Evolutionary conservation across 2,888 invertebrate genomes (phyloP).

Genomic region (Hydrotaea cyrtoneurina): DNA sequence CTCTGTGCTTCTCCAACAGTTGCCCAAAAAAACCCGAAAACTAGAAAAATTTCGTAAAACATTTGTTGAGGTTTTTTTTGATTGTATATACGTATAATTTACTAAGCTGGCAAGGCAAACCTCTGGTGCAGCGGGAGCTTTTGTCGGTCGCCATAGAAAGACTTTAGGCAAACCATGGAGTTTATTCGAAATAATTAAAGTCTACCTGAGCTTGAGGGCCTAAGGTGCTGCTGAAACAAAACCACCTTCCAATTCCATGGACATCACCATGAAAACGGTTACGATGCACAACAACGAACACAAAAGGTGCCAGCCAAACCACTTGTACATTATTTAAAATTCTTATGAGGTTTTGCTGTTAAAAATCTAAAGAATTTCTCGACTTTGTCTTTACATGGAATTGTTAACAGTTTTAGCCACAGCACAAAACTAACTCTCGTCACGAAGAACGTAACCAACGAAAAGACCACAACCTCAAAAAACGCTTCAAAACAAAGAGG

Average conservation of each 20-base stretch:
- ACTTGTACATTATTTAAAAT: conserved; percentile 60
- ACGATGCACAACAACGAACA: background rate
- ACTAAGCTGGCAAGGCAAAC: background rate
- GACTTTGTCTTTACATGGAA: conserved; percentile 43
- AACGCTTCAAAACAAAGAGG: background rate
- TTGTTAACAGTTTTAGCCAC: conserved; percentile 15
- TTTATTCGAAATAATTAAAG: background rate
- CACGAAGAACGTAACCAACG: background rate
- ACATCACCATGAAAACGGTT: background rate
- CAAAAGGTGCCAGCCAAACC: conserved; percentile 44
- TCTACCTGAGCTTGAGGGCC: background rate
- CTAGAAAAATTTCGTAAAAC: conserved; percentile 33
- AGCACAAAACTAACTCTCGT: background rate
- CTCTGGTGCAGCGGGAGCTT: background rate
- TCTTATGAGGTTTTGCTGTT: conserved; percentile 52
- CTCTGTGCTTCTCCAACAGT: too few species aligned
- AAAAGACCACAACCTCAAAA: background rate
- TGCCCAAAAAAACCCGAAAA: background rate
- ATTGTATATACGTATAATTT: conserved; percentile 20
- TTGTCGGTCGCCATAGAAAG: too few species aligned
- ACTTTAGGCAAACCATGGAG: background rate
- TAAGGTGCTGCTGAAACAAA: background rate
- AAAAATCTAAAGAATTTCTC: conserved; percentile 54
- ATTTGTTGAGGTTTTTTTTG: conserved; percentile 44
- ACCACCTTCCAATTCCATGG: too few species aligned